Evolutionary conservation across 2,113 vertebrate species (phyloP), one percentile per base, ranked within the genome.

Genomic region (Odobenus rosmarus): DNA sequence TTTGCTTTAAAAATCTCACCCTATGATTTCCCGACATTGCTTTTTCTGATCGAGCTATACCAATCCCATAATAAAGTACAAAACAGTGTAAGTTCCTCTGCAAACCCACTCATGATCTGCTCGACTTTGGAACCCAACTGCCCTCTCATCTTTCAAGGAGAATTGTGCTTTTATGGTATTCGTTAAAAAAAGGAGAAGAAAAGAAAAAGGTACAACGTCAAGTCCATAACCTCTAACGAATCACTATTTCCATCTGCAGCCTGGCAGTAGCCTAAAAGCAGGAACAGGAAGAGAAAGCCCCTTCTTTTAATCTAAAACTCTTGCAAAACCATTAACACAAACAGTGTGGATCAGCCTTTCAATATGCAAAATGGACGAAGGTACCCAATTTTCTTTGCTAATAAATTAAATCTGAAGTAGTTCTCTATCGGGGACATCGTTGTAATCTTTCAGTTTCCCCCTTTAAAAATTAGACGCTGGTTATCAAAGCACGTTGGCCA

Each of bases 281-380:
- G 90, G 93, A 98, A 77, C 0, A 94, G 10, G 23, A 55, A 88
- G 53, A 87, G 92, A 96, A 96, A 95, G 2, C 1, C 74, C 57
- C 39, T 62, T 93, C 88, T 94, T 92, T 53, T 26, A 72, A 12
- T 5, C 82, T 93, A 86, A 97, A 98, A 98, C 97, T 98, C 97
- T 64, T 31, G 13, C 81, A 92, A 97, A 98, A 97, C 96, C 97
- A 14, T 84, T 61, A 67, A 89, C 77, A 92, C 89, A 97, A 97
- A 96, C 96, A 84, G 94, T 14, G 97, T 93, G 89, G 97, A 93
- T 85, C 93, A 95, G 95, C 94, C 86, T 95, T 97, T 98, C 96
- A 81, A 96, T 95, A 98, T 93, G 97, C 98, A 98, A 98, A 98
- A 98, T 97, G 97, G 98, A 98, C 51, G 97, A 94, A 97, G 77